Percentiles rank a stretch among this genome's conserved stretches.
Evolutionary conservation across 2,797 vertebrate genomes (phyloP).

Genomic region (Eulemur rubriventer): DNA sequence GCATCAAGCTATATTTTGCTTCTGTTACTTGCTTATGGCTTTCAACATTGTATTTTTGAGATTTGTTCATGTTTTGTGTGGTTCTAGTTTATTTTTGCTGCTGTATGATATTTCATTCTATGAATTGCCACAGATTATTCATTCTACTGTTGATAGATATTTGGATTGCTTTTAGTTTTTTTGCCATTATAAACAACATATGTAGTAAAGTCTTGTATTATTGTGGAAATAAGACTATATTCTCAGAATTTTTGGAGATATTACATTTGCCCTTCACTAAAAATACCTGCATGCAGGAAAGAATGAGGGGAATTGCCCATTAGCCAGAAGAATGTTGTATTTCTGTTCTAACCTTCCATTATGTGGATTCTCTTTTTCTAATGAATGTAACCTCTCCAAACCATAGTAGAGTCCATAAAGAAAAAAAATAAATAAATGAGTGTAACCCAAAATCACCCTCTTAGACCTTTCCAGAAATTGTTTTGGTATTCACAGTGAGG

Average conservation of each 20-base stretch:
- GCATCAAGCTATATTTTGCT: background rate
- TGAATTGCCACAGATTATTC: background rate
- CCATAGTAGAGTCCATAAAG: no score
- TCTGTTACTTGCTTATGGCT: background rate
- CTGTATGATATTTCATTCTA: background rate
- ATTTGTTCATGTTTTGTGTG: background rate
- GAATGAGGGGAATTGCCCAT: background rate
- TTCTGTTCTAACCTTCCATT: background rate
- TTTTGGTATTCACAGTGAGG: background rate
- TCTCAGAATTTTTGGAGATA: background rate
- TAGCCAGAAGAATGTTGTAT: background rate
- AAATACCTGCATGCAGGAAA: background rate
- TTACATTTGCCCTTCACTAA: background rate
- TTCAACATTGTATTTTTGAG: background rate
- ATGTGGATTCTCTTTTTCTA: background rate
- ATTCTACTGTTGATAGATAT: background rate
- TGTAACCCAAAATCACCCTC: background rate
- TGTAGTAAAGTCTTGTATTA: background rate
- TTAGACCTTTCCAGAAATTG: background rate
- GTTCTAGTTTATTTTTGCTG: background rate
- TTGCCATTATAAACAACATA: background rate
- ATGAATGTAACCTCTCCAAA: no score
- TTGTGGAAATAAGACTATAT: background rate
- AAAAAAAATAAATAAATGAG: background rate
- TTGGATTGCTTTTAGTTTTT: background rate